Percentiles rank a stretch among this genome's conserved stretches.
Evolutionary conservation across 2,888 invertebrate genomes (phyloP).

Genomic region (Drosophila nigricruria): DNA sequence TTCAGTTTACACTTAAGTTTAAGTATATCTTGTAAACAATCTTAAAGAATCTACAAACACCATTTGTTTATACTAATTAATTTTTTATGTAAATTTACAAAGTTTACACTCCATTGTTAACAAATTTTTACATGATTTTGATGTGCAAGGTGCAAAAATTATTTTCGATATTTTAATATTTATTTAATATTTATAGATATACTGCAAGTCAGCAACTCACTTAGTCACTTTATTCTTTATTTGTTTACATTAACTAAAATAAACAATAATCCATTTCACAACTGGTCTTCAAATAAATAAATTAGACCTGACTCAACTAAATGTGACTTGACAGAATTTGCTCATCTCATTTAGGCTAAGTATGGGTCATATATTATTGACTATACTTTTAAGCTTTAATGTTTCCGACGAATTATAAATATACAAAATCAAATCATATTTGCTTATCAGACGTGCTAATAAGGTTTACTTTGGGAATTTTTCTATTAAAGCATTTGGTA

Average conservation of each 20-base stretch:
- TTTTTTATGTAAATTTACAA: neutral
- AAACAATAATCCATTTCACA: neutral
- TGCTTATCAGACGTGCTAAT: conserved; percentile 3
- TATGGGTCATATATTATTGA: neutral
- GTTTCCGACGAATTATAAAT: neutral
- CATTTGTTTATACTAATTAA: neutral
- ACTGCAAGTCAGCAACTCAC: conserved; percentile 2
- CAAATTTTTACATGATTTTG: neutral
- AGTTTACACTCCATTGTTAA: neutral
- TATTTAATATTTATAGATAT: neutral
- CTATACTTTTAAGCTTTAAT: neutral
- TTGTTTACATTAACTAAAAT: neutral
- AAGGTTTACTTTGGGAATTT: neutral
- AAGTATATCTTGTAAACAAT: neutral
- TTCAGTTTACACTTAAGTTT: neutral
- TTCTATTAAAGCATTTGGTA: neutral
- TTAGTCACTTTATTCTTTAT: neutral
- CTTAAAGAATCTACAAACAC: no score
- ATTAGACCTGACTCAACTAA: neutral
- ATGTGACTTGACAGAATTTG: neutral
- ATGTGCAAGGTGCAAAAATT: neutral
- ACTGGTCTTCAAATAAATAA: neutral
- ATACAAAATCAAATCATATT: neutral
- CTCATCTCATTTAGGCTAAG: neutral
- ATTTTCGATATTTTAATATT: neutral